Evolutionary conservation across 2,113 vertebrate species (phyloP).

Genomic region (Chiloscyllium plagiosum): DNA sequence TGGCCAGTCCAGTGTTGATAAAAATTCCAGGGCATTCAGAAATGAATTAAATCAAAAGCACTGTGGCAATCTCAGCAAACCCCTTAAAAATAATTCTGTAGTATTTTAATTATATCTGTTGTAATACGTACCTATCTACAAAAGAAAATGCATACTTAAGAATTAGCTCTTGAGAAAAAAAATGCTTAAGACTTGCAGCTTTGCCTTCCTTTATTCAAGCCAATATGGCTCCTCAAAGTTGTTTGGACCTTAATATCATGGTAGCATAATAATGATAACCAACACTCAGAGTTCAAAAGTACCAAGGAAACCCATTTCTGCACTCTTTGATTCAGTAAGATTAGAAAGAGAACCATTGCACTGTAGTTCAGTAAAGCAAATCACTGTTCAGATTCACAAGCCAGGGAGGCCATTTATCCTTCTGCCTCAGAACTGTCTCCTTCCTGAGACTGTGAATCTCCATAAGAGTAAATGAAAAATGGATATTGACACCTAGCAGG

Average conservation of each 20-base stretch:
- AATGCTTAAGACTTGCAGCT: not conserved
- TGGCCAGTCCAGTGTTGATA: not conserved
- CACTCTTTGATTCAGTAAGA: not conserved
- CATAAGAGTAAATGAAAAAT: slow-evolving; percentile 4
- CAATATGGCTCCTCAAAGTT: not conserved
- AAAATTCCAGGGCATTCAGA: not conserved
- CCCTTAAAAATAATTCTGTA: not conserved
- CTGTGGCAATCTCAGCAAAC: not conserved
- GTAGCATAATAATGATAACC: not conserved
- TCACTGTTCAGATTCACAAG: not conserved
- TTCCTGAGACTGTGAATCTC: not conserved
- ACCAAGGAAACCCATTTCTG: not conserved
- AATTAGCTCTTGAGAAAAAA: not conserved
- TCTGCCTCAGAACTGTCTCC: not conserved
- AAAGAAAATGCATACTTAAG: not conserved
- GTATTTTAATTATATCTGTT: not conserved
- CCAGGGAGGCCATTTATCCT: not conserved
- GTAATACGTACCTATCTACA: not conserved
- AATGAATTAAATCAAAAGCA: not conserved
- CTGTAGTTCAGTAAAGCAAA: not conserved
- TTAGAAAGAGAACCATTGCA: not conserved
- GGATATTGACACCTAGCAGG: not conserved
- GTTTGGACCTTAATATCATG: not conserved
- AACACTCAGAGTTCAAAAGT: not conserved
- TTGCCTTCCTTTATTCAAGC: not conserved